Conservation (phyloP, 2,797 vertebrate genomes). For the Yasuhikotakia modesta region DNA sequence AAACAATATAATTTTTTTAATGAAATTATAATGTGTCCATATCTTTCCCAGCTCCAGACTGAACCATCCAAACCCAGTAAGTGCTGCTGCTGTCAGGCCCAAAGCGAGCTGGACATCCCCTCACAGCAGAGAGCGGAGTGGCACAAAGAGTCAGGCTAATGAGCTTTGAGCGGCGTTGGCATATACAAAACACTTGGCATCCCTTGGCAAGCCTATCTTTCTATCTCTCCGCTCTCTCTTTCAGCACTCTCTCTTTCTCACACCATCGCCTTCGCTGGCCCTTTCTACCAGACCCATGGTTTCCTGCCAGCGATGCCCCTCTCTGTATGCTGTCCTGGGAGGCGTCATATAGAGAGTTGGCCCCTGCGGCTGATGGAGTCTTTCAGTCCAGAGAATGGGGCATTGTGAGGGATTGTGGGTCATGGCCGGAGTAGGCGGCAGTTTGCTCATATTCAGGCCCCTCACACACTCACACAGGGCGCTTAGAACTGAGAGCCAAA, state of each 20-base stretch:
- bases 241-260: constrained; percentile 57
- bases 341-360: constrained; percentile 76
- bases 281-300: constrained; percentile 73
- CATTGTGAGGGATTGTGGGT: constrained; percentile 73
- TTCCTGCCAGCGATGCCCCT: constrained; percentile 80
- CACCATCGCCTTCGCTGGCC: constrained; percentile 63
- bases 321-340: constrained; percentile 80
- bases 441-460: constrained; percentile 79
- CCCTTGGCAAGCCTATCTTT: constrained; percentile 54
- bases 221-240: constrained; percentile 52
- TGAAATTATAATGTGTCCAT: constrained; percentile 17
- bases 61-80: constrained; percentile 25
- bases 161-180: constrained; percentile 58
- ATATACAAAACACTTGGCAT: constrained; percentile 61
- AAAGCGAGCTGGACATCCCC: constrained; percentile 34
- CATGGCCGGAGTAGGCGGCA: constrained; percentile 75
- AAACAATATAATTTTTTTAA: not conserved
- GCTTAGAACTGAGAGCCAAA: constrained; percentile 79
- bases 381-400: constrained; percentile 79
- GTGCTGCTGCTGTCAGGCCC: constrained; percentile 44
- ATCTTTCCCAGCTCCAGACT: constrained; percentile 7
- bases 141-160: constrained; percentile 60
- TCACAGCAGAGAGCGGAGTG: constrained; percentile 53
- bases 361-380: constrained; percentile 77
- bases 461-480: constrained; percentile 71